Evolutionary conservation across 2,113 vertebrate genomes (phyloP), one percentile per base, ranked within the genome.

Genomic region (Ramphastos sulfuratus): DNA sequence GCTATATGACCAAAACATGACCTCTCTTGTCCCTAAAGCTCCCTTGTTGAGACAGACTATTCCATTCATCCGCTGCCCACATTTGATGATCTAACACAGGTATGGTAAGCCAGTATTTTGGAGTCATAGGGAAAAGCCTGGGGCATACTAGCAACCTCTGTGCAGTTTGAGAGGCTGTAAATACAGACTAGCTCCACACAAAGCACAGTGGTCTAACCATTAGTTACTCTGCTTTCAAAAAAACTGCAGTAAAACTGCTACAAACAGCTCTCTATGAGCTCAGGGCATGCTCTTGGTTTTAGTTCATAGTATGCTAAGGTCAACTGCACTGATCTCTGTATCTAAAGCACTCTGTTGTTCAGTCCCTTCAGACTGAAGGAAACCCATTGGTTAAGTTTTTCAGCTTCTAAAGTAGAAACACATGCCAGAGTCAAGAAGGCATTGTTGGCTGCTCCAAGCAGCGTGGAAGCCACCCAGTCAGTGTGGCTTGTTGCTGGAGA

Each of bases 381-480:
- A 52, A 69, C 6, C 28, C 5, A 1, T 24, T 1, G 0, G 24
- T 56, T n/a, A 37, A n/a, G 20, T 60, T 89, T 89, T 91, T 52
- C 55, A 61, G 55, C 56, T 63, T 33, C 70, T 42, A 59, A 96
- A 93, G 71, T 7, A 91, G 64, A 91, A 95, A 76, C 92, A 76
- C 16, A 3, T 65, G 75, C 44, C 30, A 17, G 30, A 69, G 60
- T 28, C 52, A 69, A 90, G 71, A 17, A 35, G 30, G 63, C 27
- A 89, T 83, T 69, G 23, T 14, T 85, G 64, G 65, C 65, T 80
- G 69, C 82, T 64, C 56, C 8, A 12, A 89, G 66, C 50, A 88
- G 90, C 25, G 23, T 46, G 24, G 35, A 56, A 92, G 35, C 70
- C 72, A 70, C 72, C 83, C 78, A 89, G 75, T 18, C 54, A 69